Evolutionary conservation across 2,888 invertebrate genomes (phyloP).

Genomic region (Drosophila mettleri): DNA sequence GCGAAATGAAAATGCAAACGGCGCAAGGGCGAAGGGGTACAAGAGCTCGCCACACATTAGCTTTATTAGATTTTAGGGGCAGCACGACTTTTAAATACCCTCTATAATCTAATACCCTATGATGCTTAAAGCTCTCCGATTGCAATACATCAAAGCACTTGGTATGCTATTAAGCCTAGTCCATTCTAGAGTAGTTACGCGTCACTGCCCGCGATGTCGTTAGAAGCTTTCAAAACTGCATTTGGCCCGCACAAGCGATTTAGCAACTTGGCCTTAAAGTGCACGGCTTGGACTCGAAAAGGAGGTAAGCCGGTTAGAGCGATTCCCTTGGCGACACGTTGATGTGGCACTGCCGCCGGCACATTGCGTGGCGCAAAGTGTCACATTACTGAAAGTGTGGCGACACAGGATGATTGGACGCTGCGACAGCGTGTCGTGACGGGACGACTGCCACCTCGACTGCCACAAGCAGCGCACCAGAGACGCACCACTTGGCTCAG

Average conservation of each 20-base stretch:
- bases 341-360: constrained; percentile 39
- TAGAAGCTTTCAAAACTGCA: neutral
- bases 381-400: constrained; percentile 62
- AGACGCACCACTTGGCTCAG: constrained; percentile 42
- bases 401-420: constrained; percentile 9
- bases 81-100: neutral
- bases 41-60: neutral
- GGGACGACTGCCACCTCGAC: neutral
- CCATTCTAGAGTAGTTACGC: neutral
- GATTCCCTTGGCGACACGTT: neutral
- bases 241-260: neutral
- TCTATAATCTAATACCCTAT: no score
- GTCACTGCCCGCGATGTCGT: neutral
- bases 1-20: neutral
- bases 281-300: constrained; percentile 29
- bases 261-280: constrained; percentile 17
- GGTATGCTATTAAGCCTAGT: neutral
- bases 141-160: no score
- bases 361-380: constrained; percentile 60
- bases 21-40: neutral
- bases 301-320: constrained; percentile 16
- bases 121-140: no score
- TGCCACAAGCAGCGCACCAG: constrained; percentile 15
- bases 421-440: neutral
- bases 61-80: neutral